phyloP scores from a whole-genome alignment of 2,113 vertebrate genomes.

The Mellivora capensis region DNA sequence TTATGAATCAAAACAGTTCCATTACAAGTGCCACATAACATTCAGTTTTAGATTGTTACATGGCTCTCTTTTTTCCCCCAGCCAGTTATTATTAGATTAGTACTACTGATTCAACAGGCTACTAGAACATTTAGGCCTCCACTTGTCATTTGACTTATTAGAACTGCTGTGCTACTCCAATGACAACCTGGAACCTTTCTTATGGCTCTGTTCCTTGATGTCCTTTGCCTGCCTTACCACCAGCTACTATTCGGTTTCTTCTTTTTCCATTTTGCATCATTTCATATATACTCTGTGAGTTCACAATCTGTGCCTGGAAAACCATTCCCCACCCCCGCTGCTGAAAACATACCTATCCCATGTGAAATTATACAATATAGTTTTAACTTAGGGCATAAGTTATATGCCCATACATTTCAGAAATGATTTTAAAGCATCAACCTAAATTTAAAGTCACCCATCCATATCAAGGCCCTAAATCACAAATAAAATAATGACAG shows the following conservation, averaged over 20 bases:
- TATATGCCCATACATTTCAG: neutral
- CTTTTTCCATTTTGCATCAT: neutral
- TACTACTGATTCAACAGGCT: neutral
- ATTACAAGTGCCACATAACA: neutral
- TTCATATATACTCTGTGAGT: neutral
- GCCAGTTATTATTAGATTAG: neutral
- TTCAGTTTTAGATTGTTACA: neutral
- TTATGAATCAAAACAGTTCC: neutral
- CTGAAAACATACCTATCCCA: neutral
- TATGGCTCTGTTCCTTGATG: neutral
- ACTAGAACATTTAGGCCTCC: neutral
- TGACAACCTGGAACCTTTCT: neutral
- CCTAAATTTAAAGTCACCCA: neutral
- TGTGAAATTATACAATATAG: neutral
- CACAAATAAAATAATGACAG: neutral
- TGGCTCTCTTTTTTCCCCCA: neutral
- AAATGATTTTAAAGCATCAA: slow-evolving; percentile 1
- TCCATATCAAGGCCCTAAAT: neutral
- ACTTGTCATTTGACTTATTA: neutral
- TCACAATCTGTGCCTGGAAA: neutral
- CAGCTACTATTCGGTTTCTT: neutral
- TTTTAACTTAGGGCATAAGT: slow-evolving; percentile 11
- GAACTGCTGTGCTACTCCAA: neutral
- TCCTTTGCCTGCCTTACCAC: neutral
- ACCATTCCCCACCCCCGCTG: neutral